Evolutionary conservation across 92 coral and sea anemone genomes (phyloP).

Genomic region (Porites lobata): DNA sequence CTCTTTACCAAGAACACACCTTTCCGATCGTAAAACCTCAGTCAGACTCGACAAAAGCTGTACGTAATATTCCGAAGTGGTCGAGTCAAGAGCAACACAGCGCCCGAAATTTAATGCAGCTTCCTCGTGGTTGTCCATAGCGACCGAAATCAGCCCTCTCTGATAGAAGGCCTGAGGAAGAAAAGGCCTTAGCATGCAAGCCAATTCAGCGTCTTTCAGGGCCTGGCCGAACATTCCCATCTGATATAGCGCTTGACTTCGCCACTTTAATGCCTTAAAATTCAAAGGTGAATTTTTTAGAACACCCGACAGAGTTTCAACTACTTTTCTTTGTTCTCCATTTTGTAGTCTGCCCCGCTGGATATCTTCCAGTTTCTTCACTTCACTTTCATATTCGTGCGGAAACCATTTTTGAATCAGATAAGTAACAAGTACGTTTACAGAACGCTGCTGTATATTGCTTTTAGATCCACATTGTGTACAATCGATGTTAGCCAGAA

Average conservation of each 20-base stretch:
- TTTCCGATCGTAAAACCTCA: conserved; percentile 33
- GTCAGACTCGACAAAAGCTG: conserved; percentile 56
- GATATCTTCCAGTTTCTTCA: conserved; percentile 41
- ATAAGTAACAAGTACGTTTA: conserved; percentile 70
- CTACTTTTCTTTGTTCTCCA: conserved; percentile 41
- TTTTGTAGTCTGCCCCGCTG: conserved; percentile 24
- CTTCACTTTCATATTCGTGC: conserved; percentile 31
- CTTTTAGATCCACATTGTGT: conserved; percentile 15
- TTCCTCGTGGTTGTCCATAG: conserved; percentile 46
- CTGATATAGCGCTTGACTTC: conserved; percentile 56
- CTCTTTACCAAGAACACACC: not conserved
- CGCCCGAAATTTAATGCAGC: conserved; percentile 58
- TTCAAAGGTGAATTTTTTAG: conserved; percentile 54
- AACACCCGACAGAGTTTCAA: conserved; percentile 32
- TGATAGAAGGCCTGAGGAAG: conserved; percentile 56
- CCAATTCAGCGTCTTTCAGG: conserved; percentile 69
- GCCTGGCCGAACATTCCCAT: conserved; percentile 67
- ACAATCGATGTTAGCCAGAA: conserved; percentile 31
- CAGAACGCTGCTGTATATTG: conserved; percentile 15
- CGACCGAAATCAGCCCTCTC: conserved; percentile 60
- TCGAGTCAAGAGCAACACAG: conserved; percentile 66
- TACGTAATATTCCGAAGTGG: conserved; percentile 14
- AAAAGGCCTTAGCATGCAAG: conserved; percentile 62
- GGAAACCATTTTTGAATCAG: conserved; percentile 77
- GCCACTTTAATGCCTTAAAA: conserved; percentile 65